Conservation (phyloP, 2,888 invertebrate genomes). For the Tuberolachnus salignus region DNA sequence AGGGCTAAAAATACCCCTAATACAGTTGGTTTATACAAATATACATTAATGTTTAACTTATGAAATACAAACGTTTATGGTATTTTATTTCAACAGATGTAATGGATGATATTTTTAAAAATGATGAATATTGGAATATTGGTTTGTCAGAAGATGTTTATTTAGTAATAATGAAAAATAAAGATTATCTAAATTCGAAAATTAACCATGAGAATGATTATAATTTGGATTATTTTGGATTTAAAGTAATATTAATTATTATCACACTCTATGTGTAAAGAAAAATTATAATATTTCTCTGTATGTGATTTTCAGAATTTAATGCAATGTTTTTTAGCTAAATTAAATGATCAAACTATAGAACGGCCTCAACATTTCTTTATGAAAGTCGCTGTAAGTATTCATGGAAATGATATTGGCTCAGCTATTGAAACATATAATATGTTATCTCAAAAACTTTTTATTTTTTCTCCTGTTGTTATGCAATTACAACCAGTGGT, state of each 20-base stretch:
- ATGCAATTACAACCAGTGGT: constrained; percentile 31
- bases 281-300: not conserved
- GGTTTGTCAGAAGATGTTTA: constrained; percentile 86
- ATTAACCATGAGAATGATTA: constrained; percentile 97
- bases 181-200: constrained; percentile 87
- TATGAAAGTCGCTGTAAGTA: constrained; percentile 97
- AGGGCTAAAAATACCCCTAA: too few relatives aligned
- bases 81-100: constrained; percentile 72
- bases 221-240: constrained; percentile 97
- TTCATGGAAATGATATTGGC: constrained; percentile 92
- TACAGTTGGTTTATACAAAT: too few relatives aligned
- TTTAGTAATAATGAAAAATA: constrained; percentile 81
- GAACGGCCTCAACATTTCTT: constrained; percentile 98
- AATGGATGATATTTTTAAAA: constrained; percentile 81
- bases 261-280: not conserved
- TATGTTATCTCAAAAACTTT: constrained; percentile 89
- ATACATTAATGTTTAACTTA: too few relatives aligned
- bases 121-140: constrained; percentile 74
- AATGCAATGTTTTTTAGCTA: constrained; percentile 91
- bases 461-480: constrained; percentile 87
- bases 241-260: constrained; percentile 68
- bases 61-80: not conserved
- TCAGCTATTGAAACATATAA: constrained; percentile 95
- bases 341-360: constrained; percentile 87
- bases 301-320: constrained; percentile 70